A percentile compares a stretch with the other conserved stretches of the same genome.
Conservation (phyloP, 2,113 vertebrate genomes). For the Triplophysa tibetana region DNA sequence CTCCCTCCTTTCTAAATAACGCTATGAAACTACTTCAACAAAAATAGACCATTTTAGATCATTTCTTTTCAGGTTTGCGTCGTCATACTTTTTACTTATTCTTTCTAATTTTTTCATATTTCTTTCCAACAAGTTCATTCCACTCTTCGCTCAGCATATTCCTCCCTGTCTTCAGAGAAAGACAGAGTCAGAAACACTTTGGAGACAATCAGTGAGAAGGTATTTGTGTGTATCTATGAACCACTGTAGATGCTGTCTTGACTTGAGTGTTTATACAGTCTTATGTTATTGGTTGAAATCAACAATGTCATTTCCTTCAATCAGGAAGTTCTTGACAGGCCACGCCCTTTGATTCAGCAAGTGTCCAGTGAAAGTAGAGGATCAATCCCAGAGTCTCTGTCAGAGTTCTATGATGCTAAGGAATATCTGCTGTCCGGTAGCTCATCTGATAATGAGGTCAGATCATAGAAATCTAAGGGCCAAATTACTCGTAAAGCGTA, state of each 20-base stretch:
- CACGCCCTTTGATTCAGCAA: slow-evolving; percentile 84
- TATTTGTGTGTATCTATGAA: slow-evolving; percentile 63
- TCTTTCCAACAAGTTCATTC: slow-evolving; percentile 71
- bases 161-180: slow-evolving; percentile 82
- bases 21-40: no score
- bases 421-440: slow-evolving; percentile 93
- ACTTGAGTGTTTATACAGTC: no score
- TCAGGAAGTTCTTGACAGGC: slow-evolving; percentile 79
- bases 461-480: slow-evolving; percentile 6
- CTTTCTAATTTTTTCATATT: neutral
- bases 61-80: no score
- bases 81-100: neutral
- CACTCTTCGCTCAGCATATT: slow-evolving; percentile 86
- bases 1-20: neutral
- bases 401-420: slow-evolving; percentile 95
- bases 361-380: slow-evolving; percentile 89
- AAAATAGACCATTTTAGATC: no score
- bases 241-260: no score
- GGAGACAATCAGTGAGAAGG: slow-evolving; percentile 86
- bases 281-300: neutral
- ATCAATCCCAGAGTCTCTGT: slow-evolving; percentile 90
- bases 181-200: slow-evolving; percentile 85
- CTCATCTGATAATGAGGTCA: slow-evolving; percentile 97
- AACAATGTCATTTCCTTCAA: slow-evolving; percentile 59
- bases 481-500: neutral